A percentile compares a stretch with the other conserved stretches of the same genome.
Evolutionary conservation across 2,888 invertebrate genomes (phyloP).

Genomic region (Steinernema carpocapsae): DNA sequence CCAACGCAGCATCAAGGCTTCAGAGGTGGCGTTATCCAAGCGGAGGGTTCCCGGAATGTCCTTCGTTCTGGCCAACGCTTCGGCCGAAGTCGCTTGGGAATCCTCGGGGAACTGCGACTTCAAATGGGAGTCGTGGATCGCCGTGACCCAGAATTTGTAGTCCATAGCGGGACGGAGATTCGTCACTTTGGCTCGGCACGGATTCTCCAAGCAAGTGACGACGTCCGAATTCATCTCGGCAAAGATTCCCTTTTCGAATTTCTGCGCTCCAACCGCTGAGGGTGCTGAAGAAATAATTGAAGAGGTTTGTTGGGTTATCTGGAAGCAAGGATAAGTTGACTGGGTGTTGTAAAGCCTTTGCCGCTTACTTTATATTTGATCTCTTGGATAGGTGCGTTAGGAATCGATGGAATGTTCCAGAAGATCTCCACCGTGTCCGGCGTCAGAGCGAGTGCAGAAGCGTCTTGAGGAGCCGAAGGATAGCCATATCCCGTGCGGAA

Average conservation of each 20-base stretch:
- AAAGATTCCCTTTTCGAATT: constrained; percentile 43
- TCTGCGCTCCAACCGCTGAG: constrained; percentile 60
- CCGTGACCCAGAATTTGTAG: constrained; percentile 67
- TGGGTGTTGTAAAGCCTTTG: no score
- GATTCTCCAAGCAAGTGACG: constrained; percentile 58
- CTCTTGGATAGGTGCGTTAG: constrained; percentile 66
- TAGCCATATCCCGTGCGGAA: constrained; percentile 62
- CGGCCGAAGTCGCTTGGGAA: constrained; percentile 61
- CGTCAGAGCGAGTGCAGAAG: constrained; percentile 58
- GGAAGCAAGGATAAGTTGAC: constrained; percentile 19
- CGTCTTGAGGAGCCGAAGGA: constrained; percentile 52
- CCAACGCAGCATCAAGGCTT: constrained; percentile 58
- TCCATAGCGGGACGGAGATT: constrained; percentile 64
- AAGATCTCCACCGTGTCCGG: constrained; percentile 65
- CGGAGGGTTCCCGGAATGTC: constrained; percentile 66
- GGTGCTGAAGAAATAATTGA: constrained; percentile 50
- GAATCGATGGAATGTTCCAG: constrained; percentile 62
- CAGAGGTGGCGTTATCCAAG: constrained; percentile 63
- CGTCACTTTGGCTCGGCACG: constrained; percentile 64
- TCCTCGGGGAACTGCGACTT: constrained; percentile 61
- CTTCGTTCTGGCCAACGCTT: constrained; percentile 57
- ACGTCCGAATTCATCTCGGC: constrained; percentile 49
- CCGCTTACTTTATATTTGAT: constrained; percentile 64
- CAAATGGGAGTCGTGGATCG: constrained; percentile 63
- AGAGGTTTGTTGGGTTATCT: constrained; percentile 52